Base-by-base conservation (phyloP, 2,797 vertebrate genomes). In the Sebastolobus alascanus region DNA sequence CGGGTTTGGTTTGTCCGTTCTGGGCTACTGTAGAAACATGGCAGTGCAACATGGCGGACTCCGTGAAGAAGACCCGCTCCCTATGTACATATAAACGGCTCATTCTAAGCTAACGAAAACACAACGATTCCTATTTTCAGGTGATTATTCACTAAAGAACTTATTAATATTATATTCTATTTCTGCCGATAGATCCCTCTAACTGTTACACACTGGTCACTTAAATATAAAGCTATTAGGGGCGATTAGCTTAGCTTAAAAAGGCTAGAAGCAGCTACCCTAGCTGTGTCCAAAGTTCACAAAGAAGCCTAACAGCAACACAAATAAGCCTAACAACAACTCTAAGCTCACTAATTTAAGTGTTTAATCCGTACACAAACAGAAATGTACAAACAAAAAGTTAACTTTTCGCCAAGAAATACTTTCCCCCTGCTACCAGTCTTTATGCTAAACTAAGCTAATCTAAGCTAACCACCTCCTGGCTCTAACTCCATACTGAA, bases 241-340 rank as follows among this genome's bases (percentile, higher is more conserved):
- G 54, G 35, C 3, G 13, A n/a, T 76, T 77, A 63, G 37, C 56
- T 50, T 52, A 68, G 22, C 61, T 60, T 63, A 33, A n/a, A 46
- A 60, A 50, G 31, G 8, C 33, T 67, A 16, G 6, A 31, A 29
- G n/a, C 35, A 58, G 55, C 54, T 69, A 40, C 8, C 1, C 5
- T 8, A 20, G 38, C 14, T 74, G 56, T 8, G 61, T 60, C 55
- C 61, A 73, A 80, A 73, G 69, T 65, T 69, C 68, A 80, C 11
- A 63, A 37, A 63, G 12, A 18, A 46, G 27, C 5, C 35, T 27
- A 22, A 66, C 33, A 58, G 27, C 43, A 69, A 5, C 58, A 76
- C 25, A 63, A 37, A 63, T 63, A 37, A 2, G 27, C 3, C 43
- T 27, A 22, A 67, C 25, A 54, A 58, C 8, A 72, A 12, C 56